Percentiles rank a stretch among this genome's conserved stretches.
Evolutionary conservation across 2,113 vertebrate genomes (phyloP).

Genomic region (Carassius auratus): DNA sequence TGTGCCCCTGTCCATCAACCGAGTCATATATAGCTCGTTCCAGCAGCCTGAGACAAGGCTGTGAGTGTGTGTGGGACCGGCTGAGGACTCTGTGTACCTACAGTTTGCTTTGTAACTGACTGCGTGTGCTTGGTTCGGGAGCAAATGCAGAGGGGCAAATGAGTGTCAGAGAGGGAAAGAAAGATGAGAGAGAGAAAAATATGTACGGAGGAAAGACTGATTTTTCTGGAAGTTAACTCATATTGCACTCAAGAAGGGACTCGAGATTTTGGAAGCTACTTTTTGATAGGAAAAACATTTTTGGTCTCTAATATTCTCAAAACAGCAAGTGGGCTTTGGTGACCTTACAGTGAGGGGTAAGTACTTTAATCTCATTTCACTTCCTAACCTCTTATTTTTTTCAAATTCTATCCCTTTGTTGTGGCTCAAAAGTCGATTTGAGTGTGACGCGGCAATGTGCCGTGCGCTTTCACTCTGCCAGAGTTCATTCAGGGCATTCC

Average conservation of each 20-base stretch:
- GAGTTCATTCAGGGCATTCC: conserved; percentile 56
- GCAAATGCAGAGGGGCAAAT: not conserved
- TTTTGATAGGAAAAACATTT: not conserved
- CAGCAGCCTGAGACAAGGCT: conserved; percentile 79
- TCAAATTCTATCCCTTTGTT: conserved; percentile 60
- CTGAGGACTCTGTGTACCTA: conserved; percentile 52
- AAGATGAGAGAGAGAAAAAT: not conserved
- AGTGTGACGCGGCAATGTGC: too few species aligned
- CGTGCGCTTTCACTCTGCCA: conserved; percentile 8
- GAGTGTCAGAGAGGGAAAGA: not conserved
- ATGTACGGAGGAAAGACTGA: conserved; percentile 2
- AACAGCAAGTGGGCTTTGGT: conserved; percentile 26
- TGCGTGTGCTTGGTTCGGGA: not conserved
- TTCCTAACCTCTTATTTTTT: conserved; percentile 67
- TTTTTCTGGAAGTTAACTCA: conserved; percentile 49
- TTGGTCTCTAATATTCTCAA: conserved; percentile 4
- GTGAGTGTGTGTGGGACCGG: conserved; percentile 55
- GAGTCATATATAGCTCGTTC: conserved; percentile 94
- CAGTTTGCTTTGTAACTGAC: conserved; percentile 50
- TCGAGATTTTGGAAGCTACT: conserved; percentile 53
- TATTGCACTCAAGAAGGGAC: conserved; percentile 18
- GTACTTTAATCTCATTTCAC: conserved; percentile 7
- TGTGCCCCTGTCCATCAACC: conserved; percentile 88
- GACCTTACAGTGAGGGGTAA: conserved; percentile 9
- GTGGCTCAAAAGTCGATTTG: not conserved